phyloP scores from a whole-genome alignment of 2,888 invertebrate genomes.

The Syritta pipiens region DNA sequence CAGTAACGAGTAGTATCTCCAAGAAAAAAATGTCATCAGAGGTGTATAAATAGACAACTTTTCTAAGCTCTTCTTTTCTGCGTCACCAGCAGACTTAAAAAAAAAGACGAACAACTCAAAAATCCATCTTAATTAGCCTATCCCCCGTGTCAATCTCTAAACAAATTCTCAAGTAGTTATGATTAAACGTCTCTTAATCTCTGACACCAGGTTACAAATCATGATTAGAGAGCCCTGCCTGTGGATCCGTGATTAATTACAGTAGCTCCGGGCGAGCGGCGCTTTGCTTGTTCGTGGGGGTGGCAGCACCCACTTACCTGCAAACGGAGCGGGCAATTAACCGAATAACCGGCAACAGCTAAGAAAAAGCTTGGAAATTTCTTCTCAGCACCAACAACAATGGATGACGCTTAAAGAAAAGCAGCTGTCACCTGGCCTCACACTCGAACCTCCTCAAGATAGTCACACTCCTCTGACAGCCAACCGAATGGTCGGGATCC shows the following conservation, averaged over 20 bases:
- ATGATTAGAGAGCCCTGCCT: constrained; percentile 32
- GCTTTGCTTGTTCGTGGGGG: constrained; percentile 11
- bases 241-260: constrained; percentile 41
- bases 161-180: constrained; percentile 25
- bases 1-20: no score
- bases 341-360: neutral
- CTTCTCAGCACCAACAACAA: constrained; percentile 44
- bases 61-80: no score
- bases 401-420: constrained; percentile 49
- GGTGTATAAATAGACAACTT: no score
- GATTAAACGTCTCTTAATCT: constrained; percentile 21
- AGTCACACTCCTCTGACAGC: constrained; percentile 9
- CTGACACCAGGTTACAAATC: constrained; percentile 15
- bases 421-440: constrained; percentile 39
- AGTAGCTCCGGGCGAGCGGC: constrained; percentile 32
- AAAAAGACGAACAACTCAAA: no score
- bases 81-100: no score
- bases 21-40: no score
- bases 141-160: neutral
- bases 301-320: constrained; percentile 31
- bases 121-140: constrained; percentile 14
- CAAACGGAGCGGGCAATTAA: constrained; percentile 19
- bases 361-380: constrained; percentile 46
- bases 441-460: constrained; percentile 1
- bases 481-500: constrained; percentile 22